Evolutionary conservation across 2,888 invertebrate species (phyloP).

Genomic region (Zygaena filipendulae): DNA sequence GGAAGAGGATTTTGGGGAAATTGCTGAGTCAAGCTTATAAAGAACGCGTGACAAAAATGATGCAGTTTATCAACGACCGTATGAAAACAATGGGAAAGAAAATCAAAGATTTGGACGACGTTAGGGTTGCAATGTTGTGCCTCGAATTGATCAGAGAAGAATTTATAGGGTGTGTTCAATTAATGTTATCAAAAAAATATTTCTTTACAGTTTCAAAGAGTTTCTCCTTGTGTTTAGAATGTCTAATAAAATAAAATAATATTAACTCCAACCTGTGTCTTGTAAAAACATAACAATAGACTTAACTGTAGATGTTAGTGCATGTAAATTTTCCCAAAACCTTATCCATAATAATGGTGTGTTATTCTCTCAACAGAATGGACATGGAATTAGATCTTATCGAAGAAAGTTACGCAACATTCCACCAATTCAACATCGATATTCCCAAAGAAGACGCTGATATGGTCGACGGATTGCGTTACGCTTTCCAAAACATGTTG

Average conservation of each 20-base stretch:
- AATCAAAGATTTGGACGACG: conserved; percentile 82
- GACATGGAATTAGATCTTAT: conserved; percentile 81
- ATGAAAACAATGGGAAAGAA: conserved; percentile 75
- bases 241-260: too few species aligned
- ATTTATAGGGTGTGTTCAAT: conserved; percentile 75
- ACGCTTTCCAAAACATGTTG: conserved; percentile 81
- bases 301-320: too few species aligned
- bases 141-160: conserved; percentile 79
- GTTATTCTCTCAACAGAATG: too few species aligned
- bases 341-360: too few species aligned
- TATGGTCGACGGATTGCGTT: conserved; percentile 80
- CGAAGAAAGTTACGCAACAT: conserved; percentile 83
- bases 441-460: conserved; percentile 83
- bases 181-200: too few species aligned
- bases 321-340: too few species aligned
- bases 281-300: too few species aligned
- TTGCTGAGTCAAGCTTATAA: conserved; percentile 76
- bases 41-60: conserved; percentile 74
- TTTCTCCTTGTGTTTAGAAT: too few species aligned
- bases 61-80: conserved; percentile 81
- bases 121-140: conserved; percentile 83
- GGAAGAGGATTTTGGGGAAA: conserved; percentile 80
- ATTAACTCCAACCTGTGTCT: too few species aligned
- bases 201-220: background rate
- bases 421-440: conserved; percentile 72